These are phyloP conservation scores for Drosophila tropicalis DNA, from an alignment of 1,140 invertebrate species.

Conservation along the genomic window DNA sequence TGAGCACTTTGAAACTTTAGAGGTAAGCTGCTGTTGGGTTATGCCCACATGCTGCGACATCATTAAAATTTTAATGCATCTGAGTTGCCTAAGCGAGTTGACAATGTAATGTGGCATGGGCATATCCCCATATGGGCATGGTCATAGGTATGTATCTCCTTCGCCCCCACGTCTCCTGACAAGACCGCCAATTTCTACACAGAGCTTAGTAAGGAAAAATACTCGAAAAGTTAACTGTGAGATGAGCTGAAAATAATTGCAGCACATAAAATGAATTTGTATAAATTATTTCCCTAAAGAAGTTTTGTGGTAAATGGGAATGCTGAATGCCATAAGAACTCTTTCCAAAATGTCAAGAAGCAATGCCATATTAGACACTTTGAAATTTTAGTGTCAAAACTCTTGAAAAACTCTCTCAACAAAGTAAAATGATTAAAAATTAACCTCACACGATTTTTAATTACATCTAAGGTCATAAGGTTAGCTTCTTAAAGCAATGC, in stretches of 20 bases:
- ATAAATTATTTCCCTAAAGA: neutral
- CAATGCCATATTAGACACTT: neutral
- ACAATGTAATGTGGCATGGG: constrained; percentile 65
- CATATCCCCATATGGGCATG: constrained; percentile 25
- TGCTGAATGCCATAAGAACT: neutral
- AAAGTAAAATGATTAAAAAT: too few relatives aligned
- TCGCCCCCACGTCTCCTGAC: constrained; percentile 10
- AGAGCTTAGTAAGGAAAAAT: constrained; percentile 17
- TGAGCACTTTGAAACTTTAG: constrained; percentile 18
- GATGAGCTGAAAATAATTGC: constrained; percentile 66
- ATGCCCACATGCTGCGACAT: constrained; percentile 45
- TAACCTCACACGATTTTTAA: too few relatives aligned
- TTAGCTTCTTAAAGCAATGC: too few relatives aligned
- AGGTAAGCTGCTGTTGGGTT: constrained; percentile 33
- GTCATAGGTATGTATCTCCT: neutral
- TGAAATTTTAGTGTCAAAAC: too few relatives aligned
- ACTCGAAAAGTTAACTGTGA: constrained; percentile 45
- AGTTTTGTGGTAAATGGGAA: neutral
- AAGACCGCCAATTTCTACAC: constrained; percentile 15
- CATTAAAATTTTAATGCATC: constrained; percentile 74
- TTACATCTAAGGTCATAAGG: too few relatives aligned
- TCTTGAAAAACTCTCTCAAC: too few relatives aligned
- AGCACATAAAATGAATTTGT: constrained; percentile 4
- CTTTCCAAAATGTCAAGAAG: neutral
- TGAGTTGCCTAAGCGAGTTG: constrained; percentile 21